A percentile compares a stretch with the other conserved stretches of the same genome.
Conservation (phyloP, 2,113 vertebrate species). For the Lepisosteus oculatus region DNA sequence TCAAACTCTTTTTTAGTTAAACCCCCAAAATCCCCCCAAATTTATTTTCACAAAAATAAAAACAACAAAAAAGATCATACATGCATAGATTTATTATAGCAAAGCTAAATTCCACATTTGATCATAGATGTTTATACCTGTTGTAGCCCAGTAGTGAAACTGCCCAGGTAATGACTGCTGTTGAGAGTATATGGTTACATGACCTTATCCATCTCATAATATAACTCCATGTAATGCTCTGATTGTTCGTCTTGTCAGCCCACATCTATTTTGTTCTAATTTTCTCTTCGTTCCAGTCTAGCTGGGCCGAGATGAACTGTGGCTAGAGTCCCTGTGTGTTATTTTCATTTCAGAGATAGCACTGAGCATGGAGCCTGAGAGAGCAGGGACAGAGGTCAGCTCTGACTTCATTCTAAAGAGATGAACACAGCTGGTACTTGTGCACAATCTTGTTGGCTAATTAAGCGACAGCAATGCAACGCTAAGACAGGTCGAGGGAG, state of each 20-base stretch:
- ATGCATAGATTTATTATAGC: too few relatives aligned
- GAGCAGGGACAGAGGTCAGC: conserved; percentile 32
- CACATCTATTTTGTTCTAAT: conserved; percentile 47
- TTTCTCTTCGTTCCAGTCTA: conserved; percentile 36
- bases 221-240: too few relatives aligned
- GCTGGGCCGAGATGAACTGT: conserved; percentile 45
- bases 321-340: conserved; percentile 52
- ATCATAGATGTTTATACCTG: too few relatives aligned
- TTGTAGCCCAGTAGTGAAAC: too few relatives aligned
- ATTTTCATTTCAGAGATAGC: conserved; percentile 55
- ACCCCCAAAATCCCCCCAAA: too few relatives aligned
- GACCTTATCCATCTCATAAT: too few relatives aligned
- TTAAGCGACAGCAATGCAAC: conserved; percentile 62
- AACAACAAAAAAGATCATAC: too few relatives aligned
- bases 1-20: too few relatives aligned
- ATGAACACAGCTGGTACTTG: conserved; percentile 60
- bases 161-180: too few relatives aligned
- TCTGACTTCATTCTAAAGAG: conserved; percentile 60
- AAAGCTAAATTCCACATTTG: too few relatives aligned
- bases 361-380: conserved; percentile 11
- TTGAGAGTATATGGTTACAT: too few relatives aligned
- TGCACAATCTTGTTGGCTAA: conserved; percentile 50
- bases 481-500: conserved; percentile 50
- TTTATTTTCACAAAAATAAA: too few relatives aligned
- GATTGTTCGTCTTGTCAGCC: conserved; percentile 29